Conservation (phyloP, 2,113 vertebrate genomes). For the Charina bottae region DNA sequence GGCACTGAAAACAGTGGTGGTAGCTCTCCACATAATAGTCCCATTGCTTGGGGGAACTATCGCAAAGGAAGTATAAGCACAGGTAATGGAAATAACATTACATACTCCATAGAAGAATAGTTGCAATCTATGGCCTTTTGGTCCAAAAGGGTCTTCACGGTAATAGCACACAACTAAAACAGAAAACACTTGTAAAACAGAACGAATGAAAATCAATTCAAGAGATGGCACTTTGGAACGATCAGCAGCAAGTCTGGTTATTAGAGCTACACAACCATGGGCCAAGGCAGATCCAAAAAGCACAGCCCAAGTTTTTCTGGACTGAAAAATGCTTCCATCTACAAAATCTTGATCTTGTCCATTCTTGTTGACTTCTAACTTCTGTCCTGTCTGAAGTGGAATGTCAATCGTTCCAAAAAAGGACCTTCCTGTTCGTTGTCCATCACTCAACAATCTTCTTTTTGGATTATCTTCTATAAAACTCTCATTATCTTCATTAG, state of each 20-base stretch:
- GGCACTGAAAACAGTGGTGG: conserved; percentile 95
- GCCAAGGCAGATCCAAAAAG: conserved; percentile 92
- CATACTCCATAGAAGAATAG: conserved; percentile 96
- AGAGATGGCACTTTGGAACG: conserved; percentile 96
- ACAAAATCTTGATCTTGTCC: conserved; percentile 83
- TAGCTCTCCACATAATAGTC: conserved; percentile 97
- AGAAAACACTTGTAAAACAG: conserved; percentile 92
- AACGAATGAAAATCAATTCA: conserved; percentile 96
- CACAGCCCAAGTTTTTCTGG: conserved; percentile 90
- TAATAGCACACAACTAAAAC: conserved; percentile 90
- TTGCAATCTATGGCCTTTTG: conserved; percentile 88
- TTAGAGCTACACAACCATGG: conserved; percentile 93
- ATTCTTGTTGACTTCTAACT: conserved; percentile 72
- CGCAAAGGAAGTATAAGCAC: conserved; percentile 97
- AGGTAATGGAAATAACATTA: conserved; percentile 98
- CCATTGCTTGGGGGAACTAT: conserved; percentile 97
- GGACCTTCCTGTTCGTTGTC: conserved; percentile 80
- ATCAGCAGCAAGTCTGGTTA: conserved; percentile 91
- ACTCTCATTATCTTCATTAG: conserved; percentile 83
- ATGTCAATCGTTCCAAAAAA: conserved; percentile 90
- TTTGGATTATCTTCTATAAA: conserved; percentile 88
- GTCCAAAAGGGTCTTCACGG: conserved; percentile 93
- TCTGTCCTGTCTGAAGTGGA: conserved; percentile 71
- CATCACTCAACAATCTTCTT: conserved; percentile 82
- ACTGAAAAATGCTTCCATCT: conserved; percentile 85